Percentiles rank a stretch among this genome's conserved stretches.
phyloP scores from a whole-genome alignment of 2,888 invertebrate species.

The Dysmachus trigonus region DNA sequence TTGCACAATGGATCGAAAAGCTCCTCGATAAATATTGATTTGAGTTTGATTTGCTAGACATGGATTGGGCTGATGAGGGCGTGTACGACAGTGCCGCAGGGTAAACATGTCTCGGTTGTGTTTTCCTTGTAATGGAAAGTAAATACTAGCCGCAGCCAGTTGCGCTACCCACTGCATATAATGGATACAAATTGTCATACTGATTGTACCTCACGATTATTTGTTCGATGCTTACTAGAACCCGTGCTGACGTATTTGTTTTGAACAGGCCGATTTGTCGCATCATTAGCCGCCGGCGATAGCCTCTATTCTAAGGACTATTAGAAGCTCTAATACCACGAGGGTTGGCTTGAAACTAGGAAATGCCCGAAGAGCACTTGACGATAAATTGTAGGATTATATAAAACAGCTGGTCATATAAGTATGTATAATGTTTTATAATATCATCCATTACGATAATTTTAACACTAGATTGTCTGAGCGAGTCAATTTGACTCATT shows the following conservation, averaged over 20 bases:
- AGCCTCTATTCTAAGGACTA: background rate
- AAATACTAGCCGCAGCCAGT: conserved; percentile 31
- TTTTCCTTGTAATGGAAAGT: conserved; percentile 37
- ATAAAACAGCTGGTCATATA: too few species aligned
- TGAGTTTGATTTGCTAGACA: conserved; percentile 38
- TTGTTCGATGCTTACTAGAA: background rate
- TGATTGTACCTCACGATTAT: conserved; percentile 20
- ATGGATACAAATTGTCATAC: conserved; percentile 35
- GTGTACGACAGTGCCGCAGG: background rate
- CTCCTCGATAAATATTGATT: conserved; percentile 41
- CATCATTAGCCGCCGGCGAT: background rate
- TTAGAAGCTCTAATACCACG: background rate
- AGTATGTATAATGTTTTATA: too few species aligned
- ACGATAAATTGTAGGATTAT: background rate
- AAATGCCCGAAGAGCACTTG: background rate
- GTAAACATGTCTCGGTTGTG: conserved; percentile 21
- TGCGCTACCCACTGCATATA: background rate
- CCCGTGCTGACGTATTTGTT: background rate
- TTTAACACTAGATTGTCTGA: too few species aligned
- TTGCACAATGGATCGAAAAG: conserved; percentile 20
- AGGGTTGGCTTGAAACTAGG: background rate
- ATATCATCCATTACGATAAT: too few species aligned
- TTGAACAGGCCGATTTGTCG: background rate
- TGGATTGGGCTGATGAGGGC: background rate
- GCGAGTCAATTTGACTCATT: too few species aligned